These are phyloP conservation scores for Parus major DNA, from an alignment of 2,113 vertebrate genomes.

Conservation along the genomic window DNA sequence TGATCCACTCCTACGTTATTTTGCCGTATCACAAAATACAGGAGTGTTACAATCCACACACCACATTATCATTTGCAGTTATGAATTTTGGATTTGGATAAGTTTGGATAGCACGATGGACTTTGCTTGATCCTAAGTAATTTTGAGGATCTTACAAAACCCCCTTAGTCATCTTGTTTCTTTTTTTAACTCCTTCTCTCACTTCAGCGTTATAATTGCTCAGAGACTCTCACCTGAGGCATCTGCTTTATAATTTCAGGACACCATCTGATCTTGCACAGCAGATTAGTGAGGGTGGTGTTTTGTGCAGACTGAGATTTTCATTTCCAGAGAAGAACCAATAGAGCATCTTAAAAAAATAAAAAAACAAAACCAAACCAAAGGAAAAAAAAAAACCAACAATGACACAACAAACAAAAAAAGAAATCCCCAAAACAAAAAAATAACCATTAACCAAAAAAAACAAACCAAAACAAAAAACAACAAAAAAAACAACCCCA, in stretches of 20 bases:
- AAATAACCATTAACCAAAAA: too few relatives aligned
- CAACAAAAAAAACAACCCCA: too few relatives aligned
- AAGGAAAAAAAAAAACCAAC: neutral
- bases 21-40: neutral
- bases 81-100: neutral
- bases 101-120: neutral
- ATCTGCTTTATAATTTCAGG: neutral
- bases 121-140: neutral
- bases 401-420: neutral
- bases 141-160: neutral
- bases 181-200: neutral
- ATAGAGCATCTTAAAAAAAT: neutral
- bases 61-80: neutral
- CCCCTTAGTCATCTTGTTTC: neutral
- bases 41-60: accelerated
- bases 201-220: neutral
- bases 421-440: neutral
- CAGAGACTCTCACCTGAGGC: neutral
- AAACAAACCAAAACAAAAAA: neutral
- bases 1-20: neutral
- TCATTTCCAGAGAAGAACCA: neutral
- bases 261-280: neutral
- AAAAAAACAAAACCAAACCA: neutral
- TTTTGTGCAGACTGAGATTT: neutral
- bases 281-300: neutral